A percentile compares a stretch with the other conserved stretches of the same genome.
These are phyloP conservation scores for Parapsyche elsis DNA, from an alignment of 1,140 invertebrate species.

Conservation along the genomic window DNA sequence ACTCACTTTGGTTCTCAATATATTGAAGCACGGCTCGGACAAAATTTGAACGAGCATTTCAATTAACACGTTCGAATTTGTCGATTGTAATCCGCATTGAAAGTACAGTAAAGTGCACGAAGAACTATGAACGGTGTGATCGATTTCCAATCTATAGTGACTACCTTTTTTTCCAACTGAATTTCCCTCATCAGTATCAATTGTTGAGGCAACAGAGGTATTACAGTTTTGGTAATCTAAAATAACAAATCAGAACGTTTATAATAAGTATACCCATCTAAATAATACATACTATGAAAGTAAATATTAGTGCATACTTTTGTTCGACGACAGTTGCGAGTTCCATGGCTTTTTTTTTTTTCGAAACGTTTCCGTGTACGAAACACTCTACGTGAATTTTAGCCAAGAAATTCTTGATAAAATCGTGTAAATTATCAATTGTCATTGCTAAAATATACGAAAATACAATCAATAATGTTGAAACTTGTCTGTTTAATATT, in stretches of 20 bases:
- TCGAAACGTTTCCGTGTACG: conserved; percentile 86
- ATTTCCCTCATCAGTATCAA: conserved; percentile 83
- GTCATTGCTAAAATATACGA: conserved; percentile 73
- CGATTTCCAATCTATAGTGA: conserved; percentile 78
- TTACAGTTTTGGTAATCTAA: conserved; percentile 65
- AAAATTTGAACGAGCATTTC: conserved; percentile 91
- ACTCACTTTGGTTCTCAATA: conserved; percentile 82
- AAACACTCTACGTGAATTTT: conserved; percentile 87
- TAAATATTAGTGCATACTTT: conserved; percentile 61
- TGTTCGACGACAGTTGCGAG: conserved; percentile 78
- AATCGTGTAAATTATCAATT: conserved; percentile 77
- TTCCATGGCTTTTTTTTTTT: conserved; percentile 75
- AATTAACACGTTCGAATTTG: conserved; percentile 82
- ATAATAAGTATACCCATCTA: conserved; percentile 59
- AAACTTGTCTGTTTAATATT: too few species aligned
- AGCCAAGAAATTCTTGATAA: conserved; percentile 80
- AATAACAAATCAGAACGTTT: too few species aligned
- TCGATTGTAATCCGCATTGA: conserved; percentile 86
- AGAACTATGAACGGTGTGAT: conserved; percentile 86
- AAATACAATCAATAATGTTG: not conserved
- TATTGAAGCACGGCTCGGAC: conserved; percentile 91
- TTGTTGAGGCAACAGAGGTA: conserved; percentile 83
- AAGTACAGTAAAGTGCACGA: conserved; percentile 90
- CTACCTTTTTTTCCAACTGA: conserved; percentile 81
- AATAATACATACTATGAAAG: conserved; percentile 12